These are phyloP conservation scores for Acrocephalus arundinaceus DNA, from an alignment of 2,113 vertebrate species.

Conservation along the genomic window DNA sequence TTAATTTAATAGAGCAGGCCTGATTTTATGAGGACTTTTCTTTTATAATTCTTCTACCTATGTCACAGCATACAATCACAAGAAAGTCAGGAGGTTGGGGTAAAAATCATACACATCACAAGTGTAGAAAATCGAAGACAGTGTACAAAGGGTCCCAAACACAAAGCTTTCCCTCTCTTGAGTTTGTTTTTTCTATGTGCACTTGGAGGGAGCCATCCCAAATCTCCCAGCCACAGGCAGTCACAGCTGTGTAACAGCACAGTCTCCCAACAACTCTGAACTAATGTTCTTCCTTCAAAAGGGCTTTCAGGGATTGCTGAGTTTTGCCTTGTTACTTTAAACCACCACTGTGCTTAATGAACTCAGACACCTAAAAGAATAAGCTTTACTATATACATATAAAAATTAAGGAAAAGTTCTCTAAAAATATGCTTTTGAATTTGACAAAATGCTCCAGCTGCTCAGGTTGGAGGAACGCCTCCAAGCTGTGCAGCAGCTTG, in stretches of 20 bases:
- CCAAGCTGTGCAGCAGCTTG: background rate
- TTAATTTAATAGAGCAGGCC: too few relatives aligned
- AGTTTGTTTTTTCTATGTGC: background rate
- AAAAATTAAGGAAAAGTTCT: background rate
- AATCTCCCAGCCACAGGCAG: background rate
- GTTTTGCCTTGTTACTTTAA: background rate
- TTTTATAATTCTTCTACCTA: too few relatives aligned
- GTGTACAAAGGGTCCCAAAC: background rate
- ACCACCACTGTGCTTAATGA: background rate
- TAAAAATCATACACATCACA: background rate
- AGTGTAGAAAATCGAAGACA: background rate
- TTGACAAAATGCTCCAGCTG: background rate
- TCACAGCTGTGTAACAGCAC: background rate
- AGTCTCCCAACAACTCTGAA: background rate
- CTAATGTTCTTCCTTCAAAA: background rate
- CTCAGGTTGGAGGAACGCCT: background rate
- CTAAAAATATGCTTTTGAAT: background rate
- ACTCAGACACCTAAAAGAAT: background rate
- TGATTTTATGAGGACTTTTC: too few relatives aligned
- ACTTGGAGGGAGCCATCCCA: background rate
- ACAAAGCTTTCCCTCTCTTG: background rate
- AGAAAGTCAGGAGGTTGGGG: background rate
- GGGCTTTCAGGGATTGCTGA: background rate
- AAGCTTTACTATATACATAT: background rate
- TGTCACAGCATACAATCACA: background rate